phyloP scores from a whole-genome alignment of 1,140 invertebrate species.

The Papilio xuthus region DNA sequence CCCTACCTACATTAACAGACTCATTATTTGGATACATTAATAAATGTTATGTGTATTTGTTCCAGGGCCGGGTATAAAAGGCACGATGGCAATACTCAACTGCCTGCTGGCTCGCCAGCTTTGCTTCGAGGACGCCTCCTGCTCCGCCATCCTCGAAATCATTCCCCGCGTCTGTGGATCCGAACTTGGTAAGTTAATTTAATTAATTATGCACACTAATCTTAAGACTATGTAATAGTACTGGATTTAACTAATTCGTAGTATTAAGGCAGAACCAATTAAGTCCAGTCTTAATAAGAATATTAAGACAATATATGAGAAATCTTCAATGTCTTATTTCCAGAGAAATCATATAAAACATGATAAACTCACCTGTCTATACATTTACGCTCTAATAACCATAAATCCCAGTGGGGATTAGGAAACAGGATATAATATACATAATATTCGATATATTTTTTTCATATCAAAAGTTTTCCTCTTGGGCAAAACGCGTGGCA shows the following conservation, averaged over 20 bases:
- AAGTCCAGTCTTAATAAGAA: too few relatives aligned
- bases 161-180: constrained; percentile 93
- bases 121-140: constrained; percentile 93
- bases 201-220: not conserved
- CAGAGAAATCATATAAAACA: not conserved
- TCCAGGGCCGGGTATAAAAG: constrained; percentile 70
- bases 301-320: not conserved
- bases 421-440: not conserved
- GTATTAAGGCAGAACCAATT: too few relatives aligned
- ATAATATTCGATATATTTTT: not conserved
- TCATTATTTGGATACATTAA: too few relatives aligned
- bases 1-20: too few relatives aligned
- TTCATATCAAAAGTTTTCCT: not conserved
- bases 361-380: not conserved
- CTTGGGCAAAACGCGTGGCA: not conserved
- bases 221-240: not conserved
- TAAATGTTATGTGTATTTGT: constrained; percentile 31
- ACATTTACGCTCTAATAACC: constrained; percentile 3
- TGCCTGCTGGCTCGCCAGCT: constrained; percentile 91
- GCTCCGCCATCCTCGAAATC: constrained; percentile 93
- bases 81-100: constrained; percentile 89
- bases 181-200: constrained; percentile 89
- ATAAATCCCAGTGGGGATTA: not conserved
- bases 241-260: too few relatives aligned
- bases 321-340: not conserved